Evolutionary conservation across 2,113 vertebrate genomes (phyloP).

Genomic region (Silurus meridionalis): DNA sequence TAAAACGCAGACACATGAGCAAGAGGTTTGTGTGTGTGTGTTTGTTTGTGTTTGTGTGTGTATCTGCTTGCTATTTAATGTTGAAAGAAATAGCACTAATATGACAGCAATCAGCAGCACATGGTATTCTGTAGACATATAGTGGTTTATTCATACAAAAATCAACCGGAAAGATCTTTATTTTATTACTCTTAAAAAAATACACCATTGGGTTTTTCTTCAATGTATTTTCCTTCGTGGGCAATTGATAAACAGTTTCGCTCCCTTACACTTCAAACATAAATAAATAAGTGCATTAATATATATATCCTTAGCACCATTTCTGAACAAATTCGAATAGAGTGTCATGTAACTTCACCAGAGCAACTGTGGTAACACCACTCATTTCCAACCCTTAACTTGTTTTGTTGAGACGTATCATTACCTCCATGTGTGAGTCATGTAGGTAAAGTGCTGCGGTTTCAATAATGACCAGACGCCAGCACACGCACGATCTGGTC

Average conservation of each 20-base stretch:
- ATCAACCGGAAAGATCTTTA: background rate
- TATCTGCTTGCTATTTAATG: slow-evolving; percentile 47
- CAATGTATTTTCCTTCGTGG: background rate
- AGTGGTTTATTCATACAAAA: background rate
- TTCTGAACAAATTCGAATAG: slow-evolving; percentile 34
- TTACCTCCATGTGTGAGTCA: slow-evolving; percentile 42
- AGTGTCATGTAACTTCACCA: slow-evolving; percentile 35
- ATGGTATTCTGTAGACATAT: background rate
- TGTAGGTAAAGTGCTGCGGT: background rate
- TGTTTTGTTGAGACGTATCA: slow-evolving; percentile 19
- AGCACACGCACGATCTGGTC: slow-evolving; percentile 12
- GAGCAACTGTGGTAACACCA: slow-evolving; percentile 37
- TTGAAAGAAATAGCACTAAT: slow-evolving; percentile 19
- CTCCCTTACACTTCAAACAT: too few species aligned
- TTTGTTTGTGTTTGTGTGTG: slow-evolving; percentile 17
- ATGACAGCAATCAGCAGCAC: slow-evolving; percentile 5
- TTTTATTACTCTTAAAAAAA: background rate
- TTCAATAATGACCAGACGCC: background rate
- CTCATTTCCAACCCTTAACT: slow-evolving; percentile 18
- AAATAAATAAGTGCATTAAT: too few species aligned
- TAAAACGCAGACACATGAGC: too few species aligned
- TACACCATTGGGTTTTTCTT: background rate
- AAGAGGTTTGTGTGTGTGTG: slow-evolving; percentile 6
- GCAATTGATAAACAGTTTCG: background rate
- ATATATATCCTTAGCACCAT: too few species aligned